A percentile compares a stretch with the other conserved stretches of the same genome.
These are phyloP conservation scores for Macrochelys suwanniensis DNA, from an alignment of 2,797 vertebrate species.

Conservation along the genomic window DNA sequence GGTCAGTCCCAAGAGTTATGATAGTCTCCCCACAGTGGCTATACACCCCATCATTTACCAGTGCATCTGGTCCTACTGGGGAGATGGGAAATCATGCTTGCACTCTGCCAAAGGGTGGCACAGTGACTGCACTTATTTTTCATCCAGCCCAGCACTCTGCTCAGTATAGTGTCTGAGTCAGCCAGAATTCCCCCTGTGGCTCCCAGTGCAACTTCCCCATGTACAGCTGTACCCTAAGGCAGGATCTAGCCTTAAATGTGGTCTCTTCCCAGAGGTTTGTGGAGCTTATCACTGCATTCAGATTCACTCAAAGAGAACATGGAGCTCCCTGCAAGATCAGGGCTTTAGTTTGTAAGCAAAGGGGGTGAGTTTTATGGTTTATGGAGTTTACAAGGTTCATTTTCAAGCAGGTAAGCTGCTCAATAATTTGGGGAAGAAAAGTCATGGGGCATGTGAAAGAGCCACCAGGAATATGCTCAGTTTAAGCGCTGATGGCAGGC, in stretches of 20 bases:
- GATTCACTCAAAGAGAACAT: background rate
- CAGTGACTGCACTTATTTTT: background rate
- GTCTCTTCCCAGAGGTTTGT: background rate
- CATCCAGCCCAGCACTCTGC: background rate
- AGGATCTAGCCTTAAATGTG: background rate
- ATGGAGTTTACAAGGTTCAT: background rate
- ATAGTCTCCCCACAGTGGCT: background rate
- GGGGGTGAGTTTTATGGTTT: background rate
- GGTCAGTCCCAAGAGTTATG: fast-evolving
- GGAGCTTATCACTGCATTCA: background rate
- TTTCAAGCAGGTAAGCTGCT: background rate
- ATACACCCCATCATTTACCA: background rate
- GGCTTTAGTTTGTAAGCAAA: background rate
- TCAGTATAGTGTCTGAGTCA: background rate
- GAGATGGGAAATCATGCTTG: background rate
- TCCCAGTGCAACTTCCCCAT: background rate
- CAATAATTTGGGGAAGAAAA: background rate
- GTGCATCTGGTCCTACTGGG: background rate
- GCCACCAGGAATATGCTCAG: background rate
- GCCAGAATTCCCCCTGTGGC: background rate
- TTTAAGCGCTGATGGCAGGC: background rate
- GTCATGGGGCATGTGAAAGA: background rate
- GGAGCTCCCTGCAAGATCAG: background rate
- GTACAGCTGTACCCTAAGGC: background rate
- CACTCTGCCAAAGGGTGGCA: background rate